Evolutionary conservation across 2,113 vertebrate genomes (phyloP).

Genomic region (Tilapia sparmanii): DNA sequence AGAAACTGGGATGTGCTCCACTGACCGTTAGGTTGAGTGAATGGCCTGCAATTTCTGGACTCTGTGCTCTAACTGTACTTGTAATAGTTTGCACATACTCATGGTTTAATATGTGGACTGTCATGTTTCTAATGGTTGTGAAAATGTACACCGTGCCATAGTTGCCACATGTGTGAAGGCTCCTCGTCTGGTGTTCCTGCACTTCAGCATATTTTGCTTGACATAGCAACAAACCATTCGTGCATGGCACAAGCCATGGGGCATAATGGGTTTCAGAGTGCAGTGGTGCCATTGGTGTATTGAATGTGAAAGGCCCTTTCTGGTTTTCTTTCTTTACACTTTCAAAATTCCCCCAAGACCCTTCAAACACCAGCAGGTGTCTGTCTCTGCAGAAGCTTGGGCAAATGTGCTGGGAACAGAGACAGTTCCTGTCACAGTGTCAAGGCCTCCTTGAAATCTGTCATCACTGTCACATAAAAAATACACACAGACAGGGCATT

Average conservation of each 20-base stretch:
- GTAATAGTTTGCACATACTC: background rate
- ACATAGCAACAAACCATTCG: background rate
- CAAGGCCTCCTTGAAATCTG: background rate
- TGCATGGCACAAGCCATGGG: background rate
- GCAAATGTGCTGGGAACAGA: background rate
- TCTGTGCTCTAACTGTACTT: background rate
- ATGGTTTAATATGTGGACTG: background rate
- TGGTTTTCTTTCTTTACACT: background rate
- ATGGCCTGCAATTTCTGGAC: background rate
- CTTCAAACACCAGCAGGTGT: background rate
- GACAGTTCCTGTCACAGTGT: rapidly evolving
- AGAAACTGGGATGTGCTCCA: background rate
- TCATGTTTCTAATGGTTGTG: background rate
- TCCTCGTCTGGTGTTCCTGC: background rate
- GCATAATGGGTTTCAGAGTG: background rate
- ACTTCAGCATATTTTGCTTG: background rate
- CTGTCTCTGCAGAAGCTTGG: background rate
- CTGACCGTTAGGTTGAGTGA: background rate
- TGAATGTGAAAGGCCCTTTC: background rate
- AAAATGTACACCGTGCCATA: background rate
- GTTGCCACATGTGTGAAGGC: background rate
- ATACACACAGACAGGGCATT: background rate
- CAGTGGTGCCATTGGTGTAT: background rate
- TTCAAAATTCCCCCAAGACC: background rate
- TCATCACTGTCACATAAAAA: background rate